Percentiles rank a stretch among this genome's conserved stretches.
Conservation (phyloP, 2,113 vertebrate species). For the Anhinga anhinga region DNA sequence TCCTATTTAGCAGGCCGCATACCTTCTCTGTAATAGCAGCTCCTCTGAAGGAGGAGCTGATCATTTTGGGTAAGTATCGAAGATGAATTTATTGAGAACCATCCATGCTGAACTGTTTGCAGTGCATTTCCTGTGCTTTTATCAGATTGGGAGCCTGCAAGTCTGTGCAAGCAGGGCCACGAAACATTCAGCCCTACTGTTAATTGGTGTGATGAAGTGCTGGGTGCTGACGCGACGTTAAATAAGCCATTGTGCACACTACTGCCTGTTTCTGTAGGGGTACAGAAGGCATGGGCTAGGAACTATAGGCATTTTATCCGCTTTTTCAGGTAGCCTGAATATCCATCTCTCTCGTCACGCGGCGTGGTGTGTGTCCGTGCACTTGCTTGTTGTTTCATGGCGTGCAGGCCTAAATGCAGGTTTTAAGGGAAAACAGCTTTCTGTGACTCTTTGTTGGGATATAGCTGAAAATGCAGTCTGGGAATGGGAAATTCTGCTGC, state of each 20-base stretch:
- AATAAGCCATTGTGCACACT: background rate
- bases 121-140: background rate
- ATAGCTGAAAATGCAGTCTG: background rate
- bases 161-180: background rate
- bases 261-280: background rate
- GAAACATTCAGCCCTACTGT: background rate
- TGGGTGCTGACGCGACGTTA: background rate
- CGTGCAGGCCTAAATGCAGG: background rate
- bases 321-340: background rate
- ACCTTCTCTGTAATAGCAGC: background rate
- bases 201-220: background rate
- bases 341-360: background rate
- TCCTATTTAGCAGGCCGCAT: background rate
- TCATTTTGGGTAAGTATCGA: background rate
- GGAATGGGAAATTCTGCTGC: background rate
- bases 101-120: background rate
- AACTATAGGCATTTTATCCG: rapidly evolving
- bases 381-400: background rate
- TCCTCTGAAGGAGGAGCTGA: background rate
- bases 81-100: background rate
- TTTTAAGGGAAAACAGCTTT: background rate
- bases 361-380: rapidly evolving
- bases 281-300: background rate
- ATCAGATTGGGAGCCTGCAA: background rate
- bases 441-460: background rate